A percentile compares a stretch with the other conserved stretches of the same genome.
These are phyloP conservation scores for Callaeas wilsoni DNA, from an alignment of 2,113 vertebrate species.

Conservation along the genomic window DNA sequence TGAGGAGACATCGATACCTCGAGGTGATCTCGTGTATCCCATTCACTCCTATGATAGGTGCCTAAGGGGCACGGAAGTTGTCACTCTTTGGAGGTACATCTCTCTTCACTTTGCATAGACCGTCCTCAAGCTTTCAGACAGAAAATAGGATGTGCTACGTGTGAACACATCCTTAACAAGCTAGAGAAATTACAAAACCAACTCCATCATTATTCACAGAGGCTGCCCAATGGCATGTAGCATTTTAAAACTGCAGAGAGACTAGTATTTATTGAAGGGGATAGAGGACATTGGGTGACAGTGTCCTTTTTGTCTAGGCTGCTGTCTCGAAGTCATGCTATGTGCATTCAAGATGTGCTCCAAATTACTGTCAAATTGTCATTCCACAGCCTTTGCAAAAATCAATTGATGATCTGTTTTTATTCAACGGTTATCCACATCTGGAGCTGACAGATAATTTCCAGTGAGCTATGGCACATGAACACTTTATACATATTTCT, in stretches of 20 bases:
- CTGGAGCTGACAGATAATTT: conserved; percentile 18
- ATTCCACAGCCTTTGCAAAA: conserved; percentile 18
- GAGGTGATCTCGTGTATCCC: background rate
- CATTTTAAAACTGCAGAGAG: background rate
- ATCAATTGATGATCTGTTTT: conserved; percentile 17
- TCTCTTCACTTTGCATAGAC: background rate
- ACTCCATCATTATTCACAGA: background rate
- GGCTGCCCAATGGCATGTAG: background rate
- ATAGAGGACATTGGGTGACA: background rate
- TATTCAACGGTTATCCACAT: background rate
- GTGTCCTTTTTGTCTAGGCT: background rate
- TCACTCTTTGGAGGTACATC: background rate
- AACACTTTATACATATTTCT: background rate
- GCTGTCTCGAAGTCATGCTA: background rate
- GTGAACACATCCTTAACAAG: background rate
- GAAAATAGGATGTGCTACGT: background rate
- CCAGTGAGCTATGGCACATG: background rate
- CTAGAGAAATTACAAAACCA: background rate
- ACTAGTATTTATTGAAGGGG: background rate
- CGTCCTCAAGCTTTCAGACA: background rate
- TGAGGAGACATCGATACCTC: background rate
- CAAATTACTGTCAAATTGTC: conserved; percentile 44
- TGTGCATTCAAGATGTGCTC: background rate
- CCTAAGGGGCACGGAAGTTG: background rate
- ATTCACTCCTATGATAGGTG: background rate